Conservation (phyloP, 1,140 invertebrate genomes). For the Magallana gigas region DNA sequence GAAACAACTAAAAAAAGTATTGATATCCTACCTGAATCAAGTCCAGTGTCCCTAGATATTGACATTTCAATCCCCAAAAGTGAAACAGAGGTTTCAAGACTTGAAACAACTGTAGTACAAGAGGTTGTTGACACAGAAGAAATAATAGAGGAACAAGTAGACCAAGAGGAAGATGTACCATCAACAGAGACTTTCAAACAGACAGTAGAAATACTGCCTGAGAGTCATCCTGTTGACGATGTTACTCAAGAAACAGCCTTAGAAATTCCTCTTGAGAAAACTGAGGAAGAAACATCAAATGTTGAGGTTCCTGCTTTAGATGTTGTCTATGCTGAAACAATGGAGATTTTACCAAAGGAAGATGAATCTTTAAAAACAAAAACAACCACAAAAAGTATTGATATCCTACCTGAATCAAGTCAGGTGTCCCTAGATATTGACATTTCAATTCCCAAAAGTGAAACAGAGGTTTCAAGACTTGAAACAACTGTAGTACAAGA, state of each 20-base stretch:
- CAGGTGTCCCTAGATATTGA: neutral
- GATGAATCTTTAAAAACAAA: neutral
- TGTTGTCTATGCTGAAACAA: neutral
- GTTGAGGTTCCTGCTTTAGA: neutral
- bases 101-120: slow-evolving; percentile 38
- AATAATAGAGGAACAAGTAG: neutral
- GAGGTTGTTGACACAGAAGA: slow-evolving; percentile 47
- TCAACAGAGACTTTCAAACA: slow-evolving; percentile 40
- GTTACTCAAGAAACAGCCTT: neutral
- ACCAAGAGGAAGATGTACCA: slow-evolving; percentile 12
- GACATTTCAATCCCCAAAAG: slow-evolving; percentile 8
- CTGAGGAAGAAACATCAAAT: neutral
- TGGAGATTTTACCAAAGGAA: slow-evolving; percentile 38
- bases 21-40: neutral
- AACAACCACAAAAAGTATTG: neutral
- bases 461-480: neutral
- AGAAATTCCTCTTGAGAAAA: neutral
- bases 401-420: neutral
- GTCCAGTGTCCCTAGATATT: slow-evolving; percentile 12
- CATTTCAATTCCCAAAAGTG: neutral
- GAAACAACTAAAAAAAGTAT: neutral
- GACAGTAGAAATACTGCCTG: slow-evolving; percentile 39
- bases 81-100: slow-evolving; percentile 7
- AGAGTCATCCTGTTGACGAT: slow-evolving; percentile 26
- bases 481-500: neutral